These are phyloP conservation scores for Micrasema minimum DNA, from an alignment of 1,140 invertebrate genomes.

Conservation along the genomic window DNA sequence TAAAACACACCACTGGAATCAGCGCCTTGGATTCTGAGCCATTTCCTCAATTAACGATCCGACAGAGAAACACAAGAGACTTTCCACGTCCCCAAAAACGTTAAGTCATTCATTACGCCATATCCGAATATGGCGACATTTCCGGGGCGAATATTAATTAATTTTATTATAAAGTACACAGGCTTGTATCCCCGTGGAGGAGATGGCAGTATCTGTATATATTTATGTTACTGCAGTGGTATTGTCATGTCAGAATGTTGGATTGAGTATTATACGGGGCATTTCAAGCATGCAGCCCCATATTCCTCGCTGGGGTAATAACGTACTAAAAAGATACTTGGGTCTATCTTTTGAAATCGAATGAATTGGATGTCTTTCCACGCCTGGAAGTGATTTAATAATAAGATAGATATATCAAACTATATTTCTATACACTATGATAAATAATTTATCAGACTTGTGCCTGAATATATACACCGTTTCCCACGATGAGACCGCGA, in stretches of 20 bases:
- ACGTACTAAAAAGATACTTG: background rate
- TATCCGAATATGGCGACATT: constrained; percentile 21
- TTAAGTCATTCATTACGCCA: constrained; percentile 30
- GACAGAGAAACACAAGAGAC: constrained; percentile 25
- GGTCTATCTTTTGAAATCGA: constrained; percentile 4
- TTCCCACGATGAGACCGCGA: no score
- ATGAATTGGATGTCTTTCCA: background rate
- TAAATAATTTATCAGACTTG: no score
- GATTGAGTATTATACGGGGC: background rate
- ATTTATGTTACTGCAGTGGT: constrained; percentile 10
- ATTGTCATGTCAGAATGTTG: constrained; percentile 8
- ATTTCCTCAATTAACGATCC: constrained; percentile 27
- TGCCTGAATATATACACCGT: no score
- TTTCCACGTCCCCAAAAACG: constrained; percentile 27
- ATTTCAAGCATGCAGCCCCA: constrained; percentile 10
- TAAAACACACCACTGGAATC: constrained; percentile 21
- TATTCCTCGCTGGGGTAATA: no score
- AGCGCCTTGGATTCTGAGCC: constrained; percentile 1
- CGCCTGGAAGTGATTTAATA: background rate
- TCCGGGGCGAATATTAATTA: constrained; percentile 31
- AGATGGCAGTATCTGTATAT: background rate
- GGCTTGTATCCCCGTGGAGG: background rate
- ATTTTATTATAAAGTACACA: constrained; percentile 31
- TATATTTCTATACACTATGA: no score
- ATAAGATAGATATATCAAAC: no score